Base-by-base conservation (phyloP, 2,113 vertebrate species). In the Xyliphius kryptos region DNA sequence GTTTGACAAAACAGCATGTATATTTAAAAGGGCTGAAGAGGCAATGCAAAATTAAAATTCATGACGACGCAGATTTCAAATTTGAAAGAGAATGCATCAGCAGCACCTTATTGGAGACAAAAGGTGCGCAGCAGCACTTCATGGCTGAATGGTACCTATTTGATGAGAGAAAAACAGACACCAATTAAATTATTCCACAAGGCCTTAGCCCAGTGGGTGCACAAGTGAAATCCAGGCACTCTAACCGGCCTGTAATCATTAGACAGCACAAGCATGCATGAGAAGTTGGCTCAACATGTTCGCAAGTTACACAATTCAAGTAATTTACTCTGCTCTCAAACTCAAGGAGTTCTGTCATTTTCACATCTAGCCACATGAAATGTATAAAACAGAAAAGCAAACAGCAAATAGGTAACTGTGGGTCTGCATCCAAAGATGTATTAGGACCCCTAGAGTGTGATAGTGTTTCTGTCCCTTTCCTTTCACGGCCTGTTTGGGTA, bases 171-270 rank as follows among this genome's bases (percentile, higher is more conserved):
- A 80, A 77, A 80, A 80, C 74, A 81, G 71, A 79, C 77, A 77
- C 79, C 81, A 82, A 86, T 86, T 86, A 82, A 81, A 83, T 83
- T 77, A 83, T 81, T 86, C 79, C 78, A 80, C 80, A 72, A 83
- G 78, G 79, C 71, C 80, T 82, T 81, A 74, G 79, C 67, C 78
- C 78, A 80, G 74, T 76, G 76, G 77, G 80, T 67, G 73, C 76
- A 64, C 76, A 76, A 72, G 64, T 38, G 46, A 72, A 70, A 73
- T 58, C 63, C 43, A 68, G 44, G 59, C 71, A 55, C 61, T 51
- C 64, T 32, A 48, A 69, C 65, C 66, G 21, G 61, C 52, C 69
- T 61, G 72, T 68, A 66, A 70, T 70, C 69, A 70, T 72, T 66
- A 76, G 66, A 68, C 53, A 48, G 52, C 63, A 61, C 75, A 67